Percentiles rank a stretch among this genome's conserved stretches.
Evolutionary conservation across 64 coral and sea anemone species (phyloP).

Genomic region (Actinia equina): DNA sequence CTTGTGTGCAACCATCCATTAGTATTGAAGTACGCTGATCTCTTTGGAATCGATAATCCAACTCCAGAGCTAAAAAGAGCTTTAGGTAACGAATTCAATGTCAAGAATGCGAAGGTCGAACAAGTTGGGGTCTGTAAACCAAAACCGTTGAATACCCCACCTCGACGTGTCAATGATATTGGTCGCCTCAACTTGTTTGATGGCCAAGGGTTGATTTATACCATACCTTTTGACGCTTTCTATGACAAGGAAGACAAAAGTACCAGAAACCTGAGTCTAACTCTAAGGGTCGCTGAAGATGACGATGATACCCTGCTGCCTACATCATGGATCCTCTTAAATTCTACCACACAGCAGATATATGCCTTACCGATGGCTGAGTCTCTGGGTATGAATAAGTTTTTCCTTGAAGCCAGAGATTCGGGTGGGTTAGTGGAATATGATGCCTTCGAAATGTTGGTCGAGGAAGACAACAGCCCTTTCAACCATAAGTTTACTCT

Average conservation of each 20-base stretch:
- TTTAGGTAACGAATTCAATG: slow-evolving; percentile 8
- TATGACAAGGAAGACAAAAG: slow-evolving; percentile 67
- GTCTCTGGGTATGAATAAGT: slow-evolving; percentile 43
- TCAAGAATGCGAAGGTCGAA: slow-evolving; percentile 13
- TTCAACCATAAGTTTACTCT: slow-evolving; percentile 82
- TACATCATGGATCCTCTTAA: slow-evolving; percentile 85
- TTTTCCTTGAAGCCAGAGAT: slow-evolving; percentile 64
- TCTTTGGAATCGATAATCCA: slow-evolving; percentile 15
- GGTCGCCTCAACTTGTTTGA: slow-evolving; percentile 53
- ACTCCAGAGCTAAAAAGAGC: slow-evolving; percentile 1
- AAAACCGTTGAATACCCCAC: background rate
- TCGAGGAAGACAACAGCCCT: slow-evolving; percentile 37
- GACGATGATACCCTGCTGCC: slow-evolving; percentile 34
- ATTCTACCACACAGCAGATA: slow-evolving; percentile 78
- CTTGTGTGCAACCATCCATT: slow-evolving; percentile 9
- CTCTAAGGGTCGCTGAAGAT: slow-evolving; percentile 25
- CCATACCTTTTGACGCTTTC: slow-evolving; percentile 54
- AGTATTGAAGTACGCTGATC: background rate
- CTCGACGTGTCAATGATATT: slow-evolving; percentile 55
- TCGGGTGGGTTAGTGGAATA: slow-evolving; percentile 43
- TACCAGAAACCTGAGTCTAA: slow-evolving; percentile 64
- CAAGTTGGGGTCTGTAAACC: slow-evolving; percentile 16
- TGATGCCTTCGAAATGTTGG: slow-evolving; percentile 66
- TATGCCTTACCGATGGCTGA: slow-evolving; percentile 64
- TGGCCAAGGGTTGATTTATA: slow-evolving; percentile 61